A percentile compares a stretch with the other conserved stretches of the same genome.
Conservation (phyloP, 2,113 vertebrate genomes). For the Suricata suricatta region DNA sequence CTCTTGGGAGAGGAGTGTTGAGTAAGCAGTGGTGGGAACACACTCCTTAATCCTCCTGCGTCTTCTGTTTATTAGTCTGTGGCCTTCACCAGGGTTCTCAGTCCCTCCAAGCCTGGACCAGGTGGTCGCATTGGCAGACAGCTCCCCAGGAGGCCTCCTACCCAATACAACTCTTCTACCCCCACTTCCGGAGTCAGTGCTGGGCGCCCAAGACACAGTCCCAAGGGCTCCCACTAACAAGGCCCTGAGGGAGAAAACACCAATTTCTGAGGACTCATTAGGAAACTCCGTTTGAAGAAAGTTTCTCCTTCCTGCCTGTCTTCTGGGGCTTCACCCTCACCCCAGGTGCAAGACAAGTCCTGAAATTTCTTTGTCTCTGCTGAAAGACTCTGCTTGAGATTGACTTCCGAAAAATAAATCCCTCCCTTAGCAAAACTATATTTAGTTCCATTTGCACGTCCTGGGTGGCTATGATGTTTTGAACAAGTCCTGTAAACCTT, state of each 20-base stretch:
- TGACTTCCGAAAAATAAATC: neutral
- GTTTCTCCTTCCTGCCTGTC: neutral
- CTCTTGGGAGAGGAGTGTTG: too few relatives aligned
- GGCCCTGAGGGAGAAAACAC: neutral
- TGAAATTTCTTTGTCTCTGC: neutral
- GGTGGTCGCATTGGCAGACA: neutral
- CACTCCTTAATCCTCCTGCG: neutral
- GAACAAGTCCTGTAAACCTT: neutral
- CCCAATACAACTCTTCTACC: neutral
- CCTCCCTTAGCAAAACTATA: neutral
- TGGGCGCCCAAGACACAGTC: neutral
- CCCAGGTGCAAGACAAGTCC: neutral
- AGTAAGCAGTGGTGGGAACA: neutral
- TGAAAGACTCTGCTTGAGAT: neutral
- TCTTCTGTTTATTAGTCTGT: neutral
- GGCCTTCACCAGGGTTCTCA: neutral
- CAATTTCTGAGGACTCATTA: neutral
- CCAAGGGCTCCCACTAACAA: slow-evolving; percentile 16
- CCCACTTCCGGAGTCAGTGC: neutral
- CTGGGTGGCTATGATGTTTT: neutral
- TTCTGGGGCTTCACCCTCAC: neutral
- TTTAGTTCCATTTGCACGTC: neutral
- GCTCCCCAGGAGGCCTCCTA: neutral
- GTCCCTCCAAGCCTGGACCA: neutral
- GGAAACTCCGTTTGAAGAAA: neutral